phyloP scores from a whole-genome alignment of 2,113 vertebrate species.

The Periophthalmodon schlosseri region DNA sequence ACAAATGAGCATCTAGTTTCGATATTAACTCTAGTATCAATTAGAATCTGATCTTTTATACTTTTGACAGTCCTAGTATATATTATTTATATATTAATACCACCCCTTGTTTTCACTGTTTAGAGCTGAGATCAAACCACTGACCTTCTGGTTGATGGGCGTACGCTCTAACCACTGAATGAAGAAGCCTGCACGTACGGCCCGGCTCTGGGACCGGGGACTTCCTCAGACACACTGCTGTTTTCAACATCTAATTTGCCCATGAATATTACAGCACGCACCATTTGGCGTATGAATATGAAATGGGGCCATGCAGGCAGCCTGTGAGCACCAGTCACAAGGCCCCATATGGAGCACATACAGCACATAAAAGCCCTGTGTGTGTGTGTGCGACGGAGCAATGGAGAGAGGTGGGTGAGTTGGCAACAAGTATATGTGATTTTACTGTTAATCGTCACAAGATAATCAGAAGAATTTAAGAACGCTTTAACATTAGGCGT shows the following conservation, averaged over 20 bases:
- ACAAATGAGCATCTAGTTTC: too few species aligned
- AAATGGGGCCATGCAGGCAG: background rate
- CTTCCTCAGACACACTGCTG: constrained; percentile 4
- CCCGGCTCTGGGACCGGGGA: background rate
- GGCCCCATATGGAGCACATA: background rate
- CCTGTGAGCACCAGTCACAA: background rate
- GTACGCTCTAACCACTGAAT: background rate
- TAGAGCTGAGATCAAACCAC: background rate
- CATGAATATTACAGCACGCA: constrained; percentile 8
- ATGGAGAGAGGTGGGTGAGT: too few species aligned
- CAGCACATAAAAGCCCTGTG: background rate
- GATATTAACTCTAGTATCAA: too few species aligned
- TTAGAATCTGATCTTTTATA: too few species aligned
- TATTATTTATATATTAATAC: too few species aligned
- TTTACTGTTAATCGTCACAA: background rate
- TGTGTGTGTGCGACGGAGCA: background rate
- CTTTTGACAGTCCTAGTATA: too few species aligned
- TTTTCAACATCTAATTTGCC: constrained; percentile 5
- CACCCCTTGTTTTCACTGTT: background rate
- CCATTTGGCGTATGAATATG: constrained; percentile 8
- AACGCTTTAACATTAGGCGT: too few species aligned
- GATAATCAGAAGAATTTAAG: too few species aligned
- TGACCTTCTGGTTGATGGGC: background rate
- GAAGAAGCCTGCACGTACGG: background rate
- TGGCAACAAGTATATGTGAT: too few species aligned